Percentiles rank a stretch among this genome's conserved stretches.
Conservation (phyloP, 2,888 invertebrate species). For the Drosophila algonquin region DNA sequence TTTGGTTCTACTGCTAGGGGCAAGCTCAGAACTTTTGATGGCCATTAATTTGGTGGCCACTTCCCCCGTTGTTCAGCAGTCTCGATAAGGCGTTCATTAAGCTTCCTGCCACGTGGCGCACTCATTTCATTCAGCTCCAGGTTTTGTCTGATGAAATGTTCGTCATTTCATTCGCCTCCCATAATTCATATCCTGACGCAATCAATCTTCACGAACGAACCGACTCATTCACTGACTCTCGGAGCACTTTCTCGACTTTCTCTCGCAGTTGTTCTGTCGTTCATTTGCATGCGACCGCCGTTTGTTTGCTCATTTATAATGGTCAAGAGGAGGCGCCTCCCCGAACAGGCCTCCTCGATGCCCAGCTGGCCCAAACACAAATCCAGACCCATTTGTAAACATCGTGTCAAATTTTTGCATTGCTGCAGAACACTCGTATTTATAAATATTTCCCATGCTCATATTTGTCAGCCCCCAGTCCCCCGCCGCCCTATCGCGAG, state of each 20-base stretch:
- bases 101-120: constrained; percentile 24
- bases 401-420: constrained; percentile 61
- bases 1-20: background rate
- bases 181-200: constrained; percentile 58
- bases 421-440: constrained; percentile 54
- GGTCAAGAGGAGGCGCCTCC: constrained; percentile 53
- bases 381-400: constrained; percentile 63
- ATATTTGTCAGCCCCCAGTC: constrained; percentile 17
- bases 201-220: constrained; percentile 56
- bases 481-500: background rate
- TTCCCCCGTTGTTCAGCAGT: background rate
- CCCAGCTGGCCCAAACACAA: constrained; percentile 37
- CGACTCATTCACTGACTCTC: constrained; percentile 42
- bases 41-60: background rate
- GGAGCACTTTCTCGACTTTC: constrained; percentile 25
- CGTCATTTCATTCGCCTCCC: constrained; percentile 36
- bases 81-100: constrained; percentile 23
- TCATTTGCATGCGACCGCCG: constrained; percentile 64
- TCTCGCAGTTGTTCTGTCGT: constrained; percentile 17
- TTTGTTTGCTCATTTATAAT: constrained; percentile 61
- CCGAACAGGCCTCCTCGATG: constrained; percentile 13
- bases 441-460: constrained; percentile 53
- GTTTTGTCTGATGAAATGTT: constrained; percentile 13
- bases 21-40: constrained; percentile 15
- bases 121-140: constrained; percentile 2